Conservation (phyloP, 2,888 invertebrate genomes). For the Rhopalosiphum nymphaeae region DNA sequence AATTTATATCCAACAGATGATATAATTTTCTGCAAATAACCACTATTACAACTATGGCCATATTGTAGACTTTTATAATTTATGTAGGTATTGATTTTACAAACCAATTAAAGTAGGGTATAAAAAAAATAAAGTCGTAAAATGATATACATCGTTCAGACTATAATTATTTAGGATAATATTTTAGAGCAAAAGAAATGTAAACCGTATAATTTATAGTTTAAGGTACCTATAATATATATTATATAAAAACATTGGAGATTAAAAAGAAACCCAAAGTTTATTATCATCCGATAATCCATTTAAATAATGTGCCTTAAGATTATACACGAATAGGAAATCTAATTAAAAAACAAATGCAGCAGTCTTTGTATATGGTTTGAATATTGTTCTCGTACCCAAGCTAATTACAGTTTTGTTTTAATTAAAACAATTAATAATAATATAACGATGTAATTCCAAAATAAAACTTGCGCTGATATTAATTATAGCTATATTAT, state of each 20-base stretch:
- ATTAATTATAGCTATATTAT: neutral
- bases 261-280: neutral
- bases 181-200: neutral
- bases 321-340: neutral
- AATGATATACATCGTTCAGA: neutral
- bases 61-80: neutral
- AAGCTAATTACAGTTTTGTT: constrained; percentile 25
- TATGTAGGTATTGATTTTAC: neutral
- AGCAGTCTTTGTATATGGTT: neutral
- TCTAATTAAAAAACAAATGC: constrained; percentile 34
- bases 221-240: neutral
- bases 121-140: neutral
- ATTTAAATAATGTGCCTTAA: constrained; percentile 17
- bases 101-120: neutral
- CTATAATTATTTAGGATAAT: neutral
- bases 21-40: neutral
- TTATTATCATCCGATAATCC: constrained; percentile 39
- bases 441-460: neutral
- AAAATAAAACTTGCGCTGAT: neutral
- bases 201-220: neutral
- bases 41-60: neutral
- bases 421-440: constrained; percentile 16
- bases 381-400: constrained; percentile 6
- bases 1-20: neutral
- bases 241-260: neutral